These are phyloP conservation scores for Trachelipus rathkii DNA, from an alignment of 1,140 invertebrate genomes.

Conservation along the genomic window DNA sequence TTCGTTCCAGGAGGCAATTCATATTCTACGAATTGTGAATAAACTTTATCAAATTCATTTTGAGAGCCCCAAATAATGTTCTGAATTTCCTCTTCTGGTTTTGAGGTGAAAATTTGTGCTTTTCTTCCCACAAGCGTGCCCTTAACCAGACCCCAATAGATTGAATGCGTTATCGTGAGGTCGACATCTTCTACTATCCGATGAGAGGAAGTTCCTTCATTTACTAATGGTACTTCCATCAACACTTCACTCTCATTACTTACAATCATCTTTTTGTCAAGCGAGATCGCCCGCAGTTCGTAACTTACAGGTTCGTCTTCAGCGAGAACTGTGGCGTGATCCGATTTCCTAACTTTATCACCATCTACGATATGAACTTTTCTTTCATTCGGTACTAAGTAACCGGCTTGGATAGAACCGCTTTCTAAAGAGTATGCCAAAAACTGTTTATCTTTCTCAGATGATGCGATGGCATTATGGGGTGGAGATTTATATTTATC, in stretches of 20 bases:
- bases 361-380: constrained; percentile 35
- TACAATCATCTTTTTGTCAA: constrained; percentile 29
- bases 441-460: constrained; percentile 23
- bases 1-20: constrained; percentile 41
- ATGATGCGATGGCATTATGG: constrained; percentile 36
- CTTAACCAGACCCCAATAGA: constrained; percentile 42
- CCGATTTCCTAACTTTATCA: constrained; percentile 25
- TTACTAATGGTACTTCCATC: constrained; percentile 27
- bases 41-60: constrained; percentile 38
- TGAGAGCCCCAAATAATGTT: constrained; percentile 40
- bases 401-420: constrained; percentile 34
- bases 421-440: constrained; percentile 32
- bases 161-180: constrained; percentile 33
- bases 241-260: constrained; percentile 31
- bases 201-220: constrained; percentile 38
- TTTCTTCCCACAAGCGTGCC: constrained; percentile 36
- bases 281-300: constrained; percentile 36
- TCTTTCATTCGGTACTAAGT: constrained; percentile 30
- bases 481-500: constrained; percentile 42
- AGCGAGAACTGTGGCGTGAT: constrained; percentile 37
- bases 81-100: constrained; percentile 31
- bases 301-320: constrained; percentile 41
- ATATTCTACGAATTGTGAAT: constrained; percentile 38
- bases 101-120: constrained; percentile 35
- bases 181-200: constrained; percentile 37